Evolutionary conservation across 1,140 invertebrate species (phyloP).

Genomic region (Ceratina japonica): DNA sequence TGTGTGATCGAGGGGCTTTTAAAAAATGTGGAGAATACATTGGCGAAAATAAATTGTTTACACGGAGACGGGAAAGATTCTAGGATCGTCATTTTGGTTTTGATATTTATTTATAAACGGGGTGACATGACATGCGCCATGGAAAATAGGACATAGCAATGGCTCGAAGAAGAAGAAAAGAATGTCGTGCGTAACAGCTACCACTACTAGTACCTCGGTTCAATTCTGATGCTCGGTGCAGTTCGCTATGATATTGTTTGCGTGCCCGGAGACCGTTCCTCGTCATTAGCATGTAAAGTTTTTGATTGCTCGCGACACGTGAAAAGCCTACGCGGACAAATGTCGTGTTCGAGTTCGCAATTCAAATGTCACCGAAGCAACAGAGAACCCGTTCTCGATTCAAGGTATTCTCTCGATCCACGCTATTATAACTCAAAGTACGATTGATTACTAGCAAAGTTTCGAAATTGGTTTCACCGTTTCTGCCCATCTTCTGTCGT

Average conservation of each 20-base stretch:
- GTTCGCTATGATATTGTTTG: slow-evolving; percentile 24
- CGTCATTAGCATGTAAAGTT: not conserved
- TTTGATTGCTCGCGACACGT: slow-evolving; percentile 6
- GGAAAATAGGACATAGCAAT: slow-evolving; percentile 57
- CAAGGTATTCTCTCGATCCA: slow-evolving; percentile 66
- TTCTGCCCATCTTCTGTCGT: too few species aligned
- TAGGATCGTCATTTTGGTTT: slow-evolving; percentile 27
- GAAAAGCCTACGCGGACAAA: slow-evolving; percentile 21
- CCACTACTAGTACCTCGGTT: slow-evolving; percentile 7
- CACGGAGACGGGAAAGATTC: too few species aligned
- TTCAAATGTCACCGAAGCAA: slow-evolving; percentile 71
- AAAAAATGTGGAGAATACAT: too few species aligned
- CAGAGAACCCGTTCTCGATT: slow-evolving; percentile 68
- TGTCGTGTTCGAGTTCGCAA: slow-evolving; percentile 41
- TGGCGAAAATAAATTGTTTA: too few species aligned
- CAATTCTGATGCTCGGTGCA: slow-evolving; percentile 17
- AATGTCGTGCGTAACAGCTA: slow-evolving; percentile 1
- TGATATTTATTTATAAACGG: slow-evolving; percentile 49
- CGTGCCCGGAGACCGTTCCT: not conserved
- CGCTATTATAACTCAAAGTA: not conserved
- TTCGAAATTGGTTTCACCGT: too few species aligned
- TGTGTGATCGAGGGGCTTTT: too few species aligned
- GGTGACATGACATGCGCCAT: slow-evolving; percentile 56
- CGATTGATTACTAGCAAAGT: too few species aligned
- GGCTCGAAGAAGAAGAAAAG: slow-evolving; percentile 41